phyloP scores from a whole-genome alignment of 2,797 vertebrate species.

The Siniperca scherzeri region DNA sequence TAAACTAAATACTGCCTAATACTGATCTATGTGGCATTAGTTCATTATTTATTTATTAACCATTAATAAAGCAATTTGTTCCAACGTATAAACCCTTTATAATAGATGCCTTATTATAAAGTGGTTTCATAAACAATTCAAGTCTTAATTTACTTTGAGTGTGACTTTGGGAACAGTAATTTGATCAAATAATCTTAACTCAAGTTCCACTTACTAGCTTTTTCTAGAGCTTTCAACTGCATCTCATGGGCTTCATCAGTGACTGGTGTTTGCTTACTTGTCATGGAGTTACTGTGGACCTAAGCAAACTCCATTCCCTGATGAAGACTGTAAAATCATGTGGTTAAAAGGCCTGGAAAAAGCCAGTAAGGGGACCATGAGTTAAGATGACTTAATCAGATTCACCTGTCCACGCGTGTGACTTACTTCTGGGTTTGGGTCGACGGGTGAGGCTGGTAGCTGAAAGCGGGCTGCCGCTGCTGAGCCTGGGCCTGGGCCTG shows the following conservation, averaged over 20 bases:
- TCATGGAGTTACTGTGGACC: neutral
- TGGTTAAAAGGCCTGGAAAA: neutral
- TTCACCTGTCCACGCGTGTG: neutral
- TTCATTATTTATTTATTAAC: neutral
- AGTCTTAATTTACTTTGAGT: neutral
- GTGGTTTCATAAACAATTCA: neutral
- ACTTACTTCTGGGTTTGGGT: conserved; percentile 89
- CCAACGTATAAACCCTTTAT: neutral
- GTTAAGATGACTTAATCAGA: neutral
- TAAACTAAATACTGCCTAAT: neutral
- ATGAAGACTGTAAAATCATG: neutral
- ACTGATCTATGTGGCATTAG: neutral
- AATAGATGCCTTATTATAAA: neutral
- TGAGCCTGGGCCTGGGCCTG: conserved; percentile 68
- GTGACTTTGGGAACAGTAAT: neutral
- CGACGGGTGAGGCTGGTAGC: conserved; percentile 89
- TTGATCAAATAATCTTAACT: neutral
- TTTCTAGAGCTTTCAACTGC: neutral
- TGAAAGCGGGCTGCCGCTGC: conserved; percentile 89
- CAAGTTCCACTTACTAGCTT: too few relatives aligned
- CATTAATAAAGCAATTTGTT: neutral
- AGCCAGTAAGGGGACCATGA: neutral
- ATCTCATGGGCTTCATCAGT: neutral
- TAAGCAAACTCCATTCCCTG: neutral
- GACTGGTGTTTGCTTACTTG: neutral